Evolutionary conservation across 2,888 invertebrate genomes (phyloP), one percentile per base, ranked within the genome.

Genomic region (Campoletis raptor): DNA sequence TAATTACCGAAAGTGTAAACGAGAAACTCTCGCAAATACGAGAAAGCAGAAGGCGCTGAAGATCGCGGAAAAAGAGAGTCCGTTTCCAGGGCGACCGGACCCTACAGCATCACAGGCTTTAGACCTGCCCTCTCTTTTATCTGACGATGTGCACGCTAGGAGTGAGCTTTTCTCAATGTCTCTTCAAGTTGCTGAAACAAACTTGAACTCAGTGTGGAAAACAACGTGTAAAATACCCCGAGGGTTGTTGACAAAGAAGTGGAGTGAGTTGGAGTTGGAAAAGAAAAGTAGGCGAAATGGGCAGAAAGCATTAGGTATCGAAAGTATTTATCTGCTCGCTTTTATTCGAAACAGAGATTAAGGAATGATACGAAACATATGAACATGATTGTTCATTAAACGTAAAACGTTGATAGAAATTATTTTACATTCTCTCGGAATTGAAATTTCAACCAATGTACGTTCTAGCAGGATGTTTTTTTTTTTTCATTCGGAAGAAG

Each of bases 81-180:
- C 90, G 92, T 92, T 90, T 91, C 92, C 92, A 92, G 91, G 92
- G 92, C 91, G 92, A 92, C 92, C 91, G 89, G 90, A 91, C 92
- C 91, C 91, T 88, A 91, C 66, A 73, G 67, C 52, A 74, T 48
- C 66, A 66, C 81, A 21, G 12, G 64, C 88, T 76, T 76, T 54
- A 57, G 67, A 61, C 70, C 64, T 74, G 48, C 69, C 37, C 81
- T 72, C 88, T 88, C 85, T 88, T 76, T 81, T 86, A 88, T 88
- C 85, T 87, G 78, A 42, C 78, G 52, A 73, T 76, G 70, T 81
- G 70, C 70, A 48, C 81, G 73, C 72, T 21, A 42, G 52, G 40
- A 61, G 87, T 89, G 90, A 90, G 87, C 90, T 90, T 90, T 91
- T 91, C 91, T 91, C 89, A 90, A 92, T 91, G 91, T 90, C 91